Conservation (phyloP, 1,140 invertebrate genomes). For the Pogonognathellus flavescens region DNA sequence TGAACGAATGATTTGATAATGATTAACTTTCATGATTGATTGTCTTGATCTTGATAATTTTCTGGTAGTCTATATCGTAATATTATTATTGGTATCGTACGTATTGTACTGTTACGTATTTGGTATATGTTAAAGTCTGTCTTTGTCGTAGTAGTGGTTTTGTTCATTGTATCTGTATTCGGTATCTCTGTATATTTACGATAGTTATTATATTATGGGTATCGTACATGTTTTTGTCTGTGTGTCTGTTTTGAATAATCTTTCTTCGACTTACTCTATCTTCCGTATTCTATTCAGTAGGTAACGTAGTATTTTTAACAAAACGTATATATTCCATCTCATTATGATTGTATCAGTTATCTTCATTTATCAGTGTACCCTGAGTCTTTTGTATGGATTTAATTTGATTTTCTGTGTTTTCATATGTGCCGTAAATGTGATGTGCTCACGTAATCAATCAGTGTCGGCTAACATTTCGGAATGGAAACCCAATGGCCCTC, state of each 20-base stretch:
- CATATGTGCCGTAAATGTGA: conserved; percentile 48
- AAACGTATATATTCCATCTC: not conserved
- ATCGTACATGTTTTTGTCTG: conserved; percentile 12
- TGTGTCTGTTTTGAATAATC: conserved; percentile 34
- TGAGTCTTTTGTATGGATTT: conserved; percentile 42
- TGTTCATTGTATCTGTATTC: conserved; percentile 39
- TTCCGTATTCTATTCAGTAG: conserved; percentile 1
- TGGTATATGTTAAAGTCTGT: not conserved
- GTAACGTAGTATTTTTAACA: not conserved
- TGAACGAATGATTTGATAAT: conserved; percentile 18
- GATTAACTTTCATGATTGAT: conserved; percentile 27
- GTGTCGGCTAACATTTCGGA: conserved; percentile 67
- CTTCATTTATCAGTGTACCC: conserved; percentile 27
- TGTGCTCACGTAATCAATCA: conserved; percentile 62
- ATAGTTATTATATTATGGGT: too few relatives aligned
- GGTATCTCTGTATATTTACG: conserved; percentile 37
- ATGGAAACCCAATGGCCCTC: conserved; percentile 65
- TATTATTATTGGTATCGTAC: conserved; percentile 6
- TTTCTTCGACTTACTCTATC: conserved; percentile 27
- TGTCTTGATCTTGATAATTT: conserved; percentile 32
- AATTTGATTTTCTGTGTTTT: conserved; percentile 51
- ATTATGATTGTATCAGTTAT: conserved; percentile 21
- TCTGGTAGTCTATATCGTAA: conserved; percentile 17
- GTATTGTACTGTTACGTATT: not conserved
- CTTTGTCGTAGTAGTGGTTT: conserved; percentile 29